Percentiles rank a stretch among this genome's conserved stretches.
Evolutionary conservation across 1,140 invertebrate species (phyloP).

Genomic region (Euschistus heros): DNA sequence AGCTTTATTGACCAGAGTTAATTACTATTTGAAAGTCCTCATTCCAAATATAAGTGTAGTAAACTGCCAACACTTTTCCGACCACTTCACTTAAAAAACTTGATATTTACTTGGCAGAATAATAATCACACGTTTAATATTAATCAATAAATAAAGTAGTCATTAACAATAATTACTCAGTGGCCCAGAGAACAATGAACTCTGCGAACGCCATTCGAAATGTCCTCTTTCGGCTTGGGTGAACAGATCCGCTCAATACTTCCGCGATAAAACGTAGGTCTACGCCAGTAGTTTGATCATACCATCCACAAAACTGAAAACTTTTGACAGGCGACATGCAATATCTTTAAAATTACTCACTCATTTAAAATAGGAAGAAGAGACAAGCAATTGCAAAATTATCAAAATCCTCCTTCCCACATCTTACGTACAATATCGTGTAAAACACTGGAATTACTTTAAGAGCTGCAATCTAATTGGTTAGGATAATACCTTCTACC

Average conservation of each 20-base stretch:
- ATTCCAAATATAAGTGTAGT: not conserved
- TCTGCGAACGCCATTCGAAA: slow-evolving; percentile 35
- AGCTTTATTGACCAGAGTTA: slow-evolving; percentile 31
- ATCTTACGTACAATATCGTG: slow-evolving; percentile 33
- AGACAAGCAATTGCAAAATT: slow-evolving; percentile 33
- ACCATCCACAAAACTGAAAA: not conserved
- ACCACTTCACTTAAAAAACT: slow-evolving; percentile 3
- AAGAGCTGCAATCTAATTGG: slow-evolving; percentile 38
- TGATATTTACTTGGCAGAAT: not conserved
- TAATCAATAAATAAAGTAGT: slow-evolving; percentile 1
- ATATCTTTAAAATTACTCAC: slow-evolving; percentile 29
- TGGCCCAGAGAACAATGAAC: slow-evolving; percentile 35
- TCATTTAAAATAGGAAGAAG: slow-evolving; percentile 30
- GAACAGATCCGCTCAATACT: slow-evolving; percentile 33
- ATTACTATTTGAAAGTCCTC: slow-evolving; percentile 28
- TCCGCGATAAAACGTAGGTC: slow-evolving; percentile 20
- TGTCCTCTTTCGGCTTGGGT: slow-evolving; percentile 36
- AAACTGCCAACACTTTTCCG: not conserved
- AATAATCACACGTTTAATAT: not conserved
- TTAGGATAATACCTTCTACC: slow-evolving; percentile 38
- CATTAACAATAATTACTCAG: slow-evolving; percentile 30
- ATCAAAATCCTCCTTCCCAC: slow-evolving; percentile 33
- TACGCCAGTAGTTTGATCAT: not conserved
- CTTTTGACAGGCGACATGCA: slow-evolving; percentile 22
- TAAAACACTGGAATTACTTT: slow-evolving; percentile 32